Percentiles rank a stretch among this genome's conserved stretches.
Evolutionary conservation across 2,113 vertebrate species (phyloP).

Genomic region (Oncorhynchus nerka): DNA sequence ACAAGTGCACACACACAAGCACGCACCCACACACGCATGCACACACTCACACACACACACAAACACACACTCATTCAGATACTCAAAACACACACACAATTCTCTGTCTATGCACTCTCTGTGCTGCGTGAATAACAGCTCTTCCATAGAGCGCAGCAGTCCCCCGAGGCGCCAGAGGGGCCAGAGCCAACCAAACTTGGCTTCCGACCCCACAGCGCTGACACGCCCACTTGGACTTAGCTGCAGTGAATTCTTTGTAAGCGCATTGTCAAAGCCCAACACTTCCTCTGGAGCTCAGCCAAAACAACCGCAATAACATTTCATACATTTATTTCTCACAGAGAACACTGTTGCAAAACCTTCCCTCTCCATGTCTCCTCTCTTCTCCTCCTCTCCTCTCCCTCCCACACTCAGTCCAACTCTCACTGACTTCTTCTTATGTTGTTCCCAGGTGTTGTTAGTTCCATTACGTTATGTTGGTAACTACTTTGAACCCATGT

Average conservation of each 20-base stretch:
- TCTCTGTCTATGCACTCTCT: neutral
- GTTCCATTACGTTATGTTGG: neutral
- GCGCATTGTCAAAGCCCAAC: conserved; percentile 78
- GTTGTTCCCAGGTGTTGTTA: neutral
- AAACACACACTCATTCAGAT: neutral
- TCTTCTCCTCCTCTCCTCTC: neutral
- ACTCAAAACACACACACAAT: conserved; percentile 1
- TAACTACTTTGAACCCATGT: neutral
- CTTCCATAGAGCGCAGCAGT: conserved; percentile 42
- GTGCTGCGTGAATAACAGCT: conserved; percentile 61
- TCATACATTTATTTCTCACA: conserved; percentile 68
- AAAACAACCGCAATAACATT: conserved; percentile 70
- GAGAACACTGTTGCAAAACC: conserved; percentile 46
- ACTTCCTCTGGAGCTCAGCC: conserved; percentile 72
- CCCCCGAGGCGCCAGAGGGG: conserved; percentile 63
- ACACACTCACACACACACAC: neutral
- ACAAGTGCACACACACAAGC: neutral
- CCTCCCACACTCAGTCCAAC: neutral
- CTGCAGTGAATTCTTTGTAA: conserved; percentile 77
- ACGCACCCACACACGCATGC: neutral
- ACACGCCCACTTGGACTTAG: conserved; percentile 72
- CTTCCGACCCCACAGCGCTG: conserved; percentile 65
- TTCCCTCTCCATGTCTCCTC: neutral
- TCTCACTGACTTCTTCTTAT: neutral
- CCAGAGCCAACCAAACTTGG: conserved; percentile 71